phyloP scores from a whole-genome alignment of 2,888 invertebrate genomes.

The Drosophila histrio region DNA sequence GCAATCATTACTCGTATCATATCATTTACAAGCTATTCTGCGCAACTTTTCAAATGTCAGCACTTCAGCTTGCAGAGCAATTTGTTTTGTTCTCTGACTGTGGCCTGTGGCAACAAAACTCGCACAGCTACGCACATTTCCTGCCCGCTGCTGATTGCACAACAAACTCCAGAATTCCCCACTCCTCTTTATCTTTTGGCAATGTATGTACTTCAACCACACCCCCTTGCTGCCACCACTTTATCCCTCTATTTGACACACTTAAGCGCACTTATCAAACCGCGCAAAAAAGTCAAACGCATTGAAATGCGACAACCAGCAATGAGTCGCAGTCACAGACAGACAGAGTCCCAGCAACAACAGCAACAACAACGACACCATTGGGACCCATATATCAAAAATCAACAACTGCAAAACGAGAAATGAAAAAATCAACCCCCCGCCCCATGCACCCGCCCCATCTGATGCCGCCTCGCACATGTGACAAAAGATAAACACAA shows the following conservation, averaged over 20 bases:
- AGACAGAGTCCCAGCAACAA: slow-evolving; percentile 33
- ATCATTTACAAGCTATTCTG: slow-evolving; percentile 42
- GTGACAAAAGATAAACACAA: slow-evolving; percentile 74
- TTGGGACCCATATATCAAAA: slow-evolving; percentile 75
- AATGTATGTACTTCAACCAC: too few relatives aligned
- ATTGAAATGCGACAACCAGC: slow-evolving; percentile 70
- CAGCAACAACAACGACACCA: slow-evolving; percentile 54
- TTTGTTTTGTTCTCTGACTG: slow-evolving; percentile 43
- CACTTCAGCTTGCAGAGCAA: slow-evolving; percentile 34
- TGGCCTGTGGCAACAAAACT: slow-evolving; percentile 54
- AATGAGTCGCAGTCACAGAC: slow-evolving; percentile 59
- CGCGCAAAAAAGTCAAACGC: slow-evolving; percentile 68
- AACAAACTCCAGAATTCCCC: slow-evolving; percentile 27
- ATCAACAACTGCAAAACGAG: slow-evolving; percentile 65
- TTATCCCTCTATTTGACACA: slow-evolving; percentile 56
- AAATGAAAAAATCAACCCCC: slow-evolving; percentile 17
- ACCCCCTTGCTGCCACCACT: slow-evolving; percentile 13
- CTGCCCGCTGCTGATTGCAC: slow-evolving; percentile 68
- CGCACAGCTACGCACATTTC: slow-evolving; percentile 61
- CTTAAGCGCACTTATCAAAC: slow-evolving; percentile 63
- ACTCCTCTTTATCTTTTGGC: not conserved
- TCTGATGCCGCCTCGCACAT: slow-evolving; percentile 45
- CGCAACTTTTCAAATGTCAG: slow-evolving; percentile 50
- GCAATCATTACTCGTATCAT: slow-evolving; percentile 43
- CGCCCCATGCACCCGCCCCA: not conserved